Evolutionary conservation across 2,113 vertebrate genomes (phyloP).

Genomic region (Mormyrus iriodes): DNA sequence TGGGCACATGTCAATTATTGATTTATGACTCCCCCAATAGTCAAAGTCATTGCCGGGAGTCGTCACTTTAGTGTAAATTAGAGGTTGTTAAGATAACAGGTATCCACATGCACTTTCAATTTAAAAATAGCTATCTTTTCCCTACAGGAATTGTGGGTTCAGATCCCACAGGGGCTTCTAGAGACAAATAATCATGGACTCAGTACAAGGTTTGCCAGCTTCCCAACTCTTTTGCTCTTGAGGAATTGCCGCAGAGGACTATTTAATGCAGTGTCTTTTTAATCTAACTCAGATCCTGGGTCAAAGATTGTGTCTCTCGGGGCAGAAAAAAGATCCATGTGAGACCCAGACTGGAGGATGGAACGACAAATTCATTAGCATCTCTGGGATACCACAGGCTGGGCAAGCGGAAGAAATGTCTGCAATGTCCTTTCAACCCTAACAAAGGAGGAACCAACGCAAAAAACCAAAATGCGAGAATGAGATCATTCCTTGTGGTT

Average conservation of each 20-base stretch:
- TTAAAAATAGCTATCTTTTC: neutral
- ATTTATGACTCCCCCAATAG: neutral
- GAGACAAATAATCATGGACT: neutral
- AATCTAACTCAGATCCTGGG: neutral
- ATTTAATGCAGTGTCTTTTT: neutral
- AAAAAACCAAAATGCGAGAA: neutral
- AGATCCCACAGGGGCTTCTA: neutral
- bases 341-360: neutral
- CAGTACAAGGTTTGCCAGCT: neutral
- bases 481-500: neutral
- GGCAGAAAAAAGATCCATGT: neutral
- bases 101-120: neutral
- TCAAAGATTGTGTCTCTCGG: neutral
- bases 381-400: neutral
- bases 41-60: neutral
- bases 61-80: neutral
- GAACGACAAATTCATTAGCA: neutral
- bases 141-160: neutral
- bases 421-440: neutral
- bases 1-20: neutral
- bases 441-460: neutral
- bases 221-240: neutral
- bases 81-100: neutral
- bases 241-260: neutral
- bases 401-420: neutral